Evolutionary conservation across 2,888 invertebrate genomes (phyloP).

Genomic region (Cantharis flavilabris): DNA sequence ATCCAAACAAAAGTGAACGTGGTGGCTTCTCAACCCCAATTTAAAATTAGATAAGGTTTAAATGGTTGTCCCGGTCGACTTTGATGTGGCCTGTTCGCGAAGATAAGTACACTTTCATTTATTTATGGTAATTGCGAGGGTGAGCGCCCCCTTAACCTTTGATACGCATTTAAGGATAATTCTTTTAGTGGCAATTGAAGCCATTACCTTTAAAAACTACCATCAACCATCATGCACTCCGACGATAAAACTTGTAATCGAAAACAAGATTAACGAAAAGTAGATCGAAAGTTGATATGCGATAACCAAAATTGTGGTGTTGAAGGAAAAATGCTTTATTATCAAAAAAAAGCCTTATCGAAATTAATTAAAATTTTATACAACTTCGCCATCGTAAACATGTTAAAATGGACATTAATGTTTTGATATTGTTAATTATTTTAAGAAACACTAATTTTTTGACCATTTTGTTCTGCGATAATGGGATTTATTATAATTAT

Average conservation of each 20-base stretch:
- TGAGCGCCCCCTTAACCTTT: conserved; percentile 25
- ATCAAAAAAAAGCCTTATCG: conserved; percentile 8
- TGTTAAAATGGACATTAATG: conserved; percentile 15
- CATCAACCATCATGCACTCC: not conserved
- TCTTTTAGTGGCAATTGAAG: conserved; percentile 12
- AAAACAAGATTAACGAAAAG: not conserved
- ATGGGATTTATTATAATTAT: conserved; percentile 13
- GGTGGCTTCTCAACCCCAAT: conserved; percentile 17
- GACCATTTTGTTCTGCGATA: conserved; percentile 11
- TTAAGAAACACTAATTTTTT: conserved; percentile 10
- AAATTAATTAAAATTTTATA: conserved; percentile 3
- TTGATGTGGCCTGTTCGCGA: conserved; percentile 40
- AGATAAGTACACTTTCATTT: conserved; percentile 55
- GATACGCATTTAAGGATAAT: conserved; percentile 18
- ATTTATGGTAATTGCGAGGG: conserved; percentile 54
- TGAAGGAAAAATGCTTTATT: not conserved
- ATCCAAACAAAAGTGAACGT: not conserved
- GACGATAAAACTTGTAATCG: not conserved
- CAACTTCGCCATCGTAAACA: conserved; percentile 11
- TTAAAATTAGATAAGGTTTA: conserved; percentile 37
- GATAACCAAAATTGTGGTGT: not conserved
- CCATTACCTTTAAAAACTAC: not conserved
- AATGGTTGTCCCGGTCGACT: conserved; percentile 30
- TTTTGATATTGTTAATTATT: conserved; percentile 20
- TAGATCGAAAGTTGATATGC: not conserved